A percentile compares a stretch with the other conserved stretches of the same genome.
phyloP scores from a whole-genome alignment of 1,140 invertebrate species.

The Mycetomoellerius zeteki region DNA sequence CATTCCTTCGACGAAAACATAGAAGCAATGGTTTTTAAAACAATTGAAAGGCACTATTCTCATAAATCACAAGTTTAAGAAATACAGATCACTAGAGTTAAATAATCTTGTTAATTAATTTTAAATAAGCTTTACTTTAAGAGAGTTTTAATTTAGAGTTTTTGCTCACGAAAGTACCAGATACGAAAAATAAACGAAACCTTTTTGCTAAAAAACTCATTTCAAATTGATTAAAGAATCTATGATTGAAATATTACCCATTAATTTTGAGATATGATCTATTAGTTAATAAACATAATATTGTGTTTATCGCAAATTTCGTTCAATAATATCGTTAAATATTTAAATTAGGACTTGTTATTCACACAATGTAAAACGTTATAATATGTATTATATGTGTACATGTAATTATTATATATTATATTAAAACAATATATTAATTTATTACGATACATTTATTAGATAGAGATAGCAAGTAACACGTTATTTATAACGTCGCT shows the following conservation, averaged over 20 bases:
- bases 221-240: slow-evolving; percentile 5
- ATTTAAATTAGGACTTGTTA: slow-evolving; percentile 9
- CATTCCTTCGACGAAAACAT: background rate
- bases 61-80: slow-evolving; percentile 14
- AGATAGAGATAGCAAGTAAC: too few species aligned
- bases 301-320: background rate
- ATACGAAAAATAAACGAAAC: background rate
- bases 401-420: background rate
- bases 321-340: background rate
- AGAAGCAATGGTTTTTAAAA: background rate
- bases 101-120: slow-evolving; percentile 3
- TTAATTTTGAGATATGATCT: background rate
- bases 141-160: slow-evolving; percentile 18
- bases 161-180: background rate
- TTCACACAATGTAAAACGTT: background rate
- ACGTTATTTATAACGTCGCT: too few species aligned
- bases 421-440: background rate
- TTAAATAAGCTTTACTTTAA: slow-evolving; percentile 20
- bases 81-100: background rate
- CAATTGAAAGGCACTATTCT: background rate
- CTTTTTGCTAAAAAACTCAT: background rate
- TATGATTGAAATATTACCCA: background rate
- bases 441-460: background rate
- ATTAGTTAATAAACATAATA: background rate
- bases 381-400: background rate